These are phyloP conservation scores for Venusia cambrica DNA, from an alignment of 2,888 invertebrate genomes.

Conservation along the genomic window DNA sequence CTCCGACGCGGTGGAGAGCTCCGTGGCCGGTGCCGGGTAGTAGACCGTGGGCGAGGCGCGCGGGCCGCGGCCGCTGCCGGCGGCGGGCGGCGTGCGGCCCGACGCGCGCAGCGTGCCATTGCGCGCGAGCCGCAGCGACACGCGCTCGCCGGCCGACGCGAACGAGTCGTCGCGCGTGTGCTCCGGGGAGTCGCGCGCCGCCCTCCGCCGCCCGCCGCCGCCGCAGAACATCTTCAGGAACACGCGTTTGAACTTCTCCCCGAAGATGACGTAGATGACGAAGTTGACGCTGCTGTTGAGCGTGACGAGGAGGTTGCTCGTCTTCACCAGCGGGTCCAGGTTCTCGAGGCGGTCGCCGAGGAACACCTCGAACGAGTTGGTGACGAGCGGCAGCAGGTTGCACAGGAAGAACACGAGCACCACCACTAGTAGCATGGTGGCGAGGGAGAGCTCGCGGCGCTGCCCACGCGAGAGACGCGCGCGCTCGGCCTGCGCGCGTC, in stretches of 20 bases:
- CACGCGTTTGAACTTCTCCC: conserved; percentile 96
- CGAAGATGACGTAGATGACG: conserved; percentile 98
- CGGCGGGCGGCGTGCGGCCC: conserved; percentile 42
- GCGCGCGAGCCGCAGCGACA: conserved; percentile 82
- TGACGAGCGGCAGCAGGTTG: conserved; percentile 92
- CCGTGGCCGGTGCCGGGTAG: conserved; percentile 53
- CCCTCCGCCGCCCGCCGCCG: conserved; percentile 75
- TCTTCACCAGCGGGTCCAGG: conserved; percentile 86
- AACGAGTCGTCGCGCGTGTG: conserved; percentile 90
- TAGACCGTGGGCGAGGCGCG: conserved; percentile 48
- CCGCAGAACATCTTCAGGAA: conserved; percentile 91
- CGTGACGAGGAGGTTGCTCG: conserved; percentile 95
- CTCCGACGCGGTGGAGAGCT: conserved; percentile 35
- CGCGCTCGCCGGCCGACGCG: conserved; percentile 89
- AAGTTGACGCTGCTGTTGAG: conserved; percentile 99
- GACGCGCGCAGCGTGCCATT: conserved; percentile 65
- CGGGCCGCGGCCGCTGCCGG: conserved; percentile 32
- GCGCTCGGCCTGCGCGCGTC: conserved; percentile 93
- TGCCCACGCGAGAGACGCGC: conserved; percentile 94
- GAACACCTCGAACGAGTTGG: conserved; percentile 93
- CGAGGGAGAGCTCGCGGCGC: conserved; percentile 95
- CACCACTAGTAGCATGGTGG: conserved; percentile 96
- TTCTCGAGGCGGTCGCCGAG: conserved; percentile 61
- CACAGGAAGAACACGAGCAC: conserved; percentile 97
- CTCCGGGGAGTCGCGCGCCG: conserved; percentile 82